These are phyloP conservation scores for Gallinago jamesoni DNA, from an alignment of 2,113 vertebrate genomes.

Conservation along the genomic window DNA sequence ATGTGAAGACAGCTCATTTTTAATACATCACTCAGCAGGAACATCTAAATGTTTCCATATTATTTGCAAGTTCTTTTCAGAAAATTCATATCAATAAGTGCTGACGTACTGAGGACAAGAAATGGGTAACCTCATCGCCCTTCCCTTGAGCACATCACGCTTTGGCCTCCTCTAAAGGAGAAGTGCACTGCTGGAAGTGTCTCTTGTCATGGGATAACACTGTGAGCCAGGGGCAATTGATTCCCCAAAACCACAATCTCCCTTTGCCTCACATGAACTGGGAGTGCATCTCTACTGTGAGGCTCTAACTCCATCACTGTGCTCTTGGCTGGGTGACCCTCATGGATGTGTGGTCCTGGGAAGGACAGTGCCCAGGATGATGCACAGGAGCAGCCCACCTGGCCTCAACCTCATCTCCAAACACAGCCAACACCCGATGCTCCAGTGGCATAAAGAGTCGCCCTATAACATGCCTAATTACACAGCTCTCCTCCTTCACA, in stretches of 20 bases:
- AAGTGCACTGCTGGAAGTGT: not conserved
- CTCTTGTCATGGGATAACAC: not conserved
- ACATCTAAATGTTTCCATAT: not conserved
- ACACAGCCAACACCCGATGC: not conserved
- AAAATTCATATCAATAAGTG: not conserved
- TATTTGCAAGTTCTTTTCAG: not conserved
- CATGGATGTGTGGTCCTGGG: fast-evolving
- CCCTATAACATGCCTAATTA: not conserved
- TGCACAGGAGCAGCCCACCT: not conserved
- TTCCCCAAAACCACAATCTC: not conserved
- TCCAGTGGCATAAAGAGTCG: not conserved
- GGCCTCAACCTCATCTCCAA: not conserved
- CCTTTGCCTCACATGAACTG: not conserved
- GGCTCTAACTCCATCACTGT: not conserved
- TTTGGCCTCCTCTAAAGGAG: not conserved
- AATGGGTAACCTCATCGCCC: not conserved
- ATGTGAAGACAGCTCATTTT: not conserved
- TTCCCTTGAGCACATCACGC: fast-evolving
- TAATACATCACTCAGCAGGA: not conserved
- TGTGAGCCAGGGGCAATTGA: not conserved
- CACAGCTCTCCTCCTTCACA: not conserved
- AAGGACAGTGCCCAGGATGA: not conserved
- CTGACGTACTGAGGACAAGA: not conserved
- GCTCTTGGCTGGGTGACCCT: not conserved
- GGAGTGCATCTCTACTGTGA: not conserved